Evolutionary conservation across 1,140 invertebrate genomes (phyloP).

Genomic region (Plodia interpunctella): DNA sequence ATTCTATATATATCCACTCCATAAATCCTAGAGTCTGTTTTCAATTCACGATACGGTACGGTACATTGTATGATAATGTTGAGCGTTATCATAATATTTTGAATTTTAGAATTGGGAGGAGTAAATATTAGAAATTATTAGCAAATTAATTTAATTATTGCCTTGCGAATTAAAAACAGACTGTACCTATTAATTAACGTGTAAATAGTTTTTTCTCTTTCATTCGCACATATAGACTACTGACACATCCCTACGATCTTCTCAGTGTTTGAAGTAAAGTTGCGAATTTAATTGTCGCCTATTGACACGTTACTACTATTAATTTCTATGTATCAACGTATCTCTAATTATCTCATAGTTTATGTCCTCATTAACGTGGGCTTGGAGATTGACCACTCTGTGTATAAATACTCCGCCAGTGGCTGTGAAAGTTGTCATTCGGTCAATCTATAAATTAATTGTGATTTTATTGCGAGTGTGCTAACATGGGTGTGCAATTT

Average conservation of each 20-base stretch:
- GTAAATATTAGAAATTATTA: no score
- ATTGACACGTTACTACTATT: neutral
- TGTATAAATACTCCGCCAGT: constrained; percentile 7
- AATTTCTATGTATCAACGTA: neutral
- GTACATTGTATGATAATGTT: no score
- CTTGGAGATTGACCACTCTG: neutral
- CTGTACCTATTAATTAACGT: no score
- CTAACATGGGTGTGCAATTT: constrained; percentile 52
- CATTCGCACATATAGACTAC: no score
- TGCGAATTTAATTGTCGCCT: neutral
- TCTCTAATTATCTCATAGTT: constrained; percentile 6
- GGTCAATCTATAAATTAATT: constrained; percentile 8
- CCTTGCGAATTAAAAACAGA: no score
- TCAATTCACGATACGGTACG: no score
- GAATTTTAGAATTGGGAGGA: no score
- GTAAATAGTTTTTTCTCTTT: no score
- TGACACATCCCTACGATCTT: no score
- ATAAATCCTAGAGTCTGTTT: constrained; percentile 22
- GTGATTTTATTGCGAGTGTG: constrained; percentile 22
- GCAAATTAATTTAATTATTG: no score
- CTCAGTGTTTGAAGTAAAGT: no score
- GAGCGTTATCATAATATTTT: no score
- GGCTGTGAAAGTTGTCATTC: constrained; percentile 20
- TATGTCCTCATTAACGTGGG: neutral
- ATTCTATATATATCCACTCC: constrained; percentile 22